A percentile compares a stretch with the other conserved stretches of the same genome.
These are phyloP conservation scores for Himalopsyche kuldschensis DNA, from an alignment of 2,888 invertebrate species.

Conservation along the genomic window DNA sequence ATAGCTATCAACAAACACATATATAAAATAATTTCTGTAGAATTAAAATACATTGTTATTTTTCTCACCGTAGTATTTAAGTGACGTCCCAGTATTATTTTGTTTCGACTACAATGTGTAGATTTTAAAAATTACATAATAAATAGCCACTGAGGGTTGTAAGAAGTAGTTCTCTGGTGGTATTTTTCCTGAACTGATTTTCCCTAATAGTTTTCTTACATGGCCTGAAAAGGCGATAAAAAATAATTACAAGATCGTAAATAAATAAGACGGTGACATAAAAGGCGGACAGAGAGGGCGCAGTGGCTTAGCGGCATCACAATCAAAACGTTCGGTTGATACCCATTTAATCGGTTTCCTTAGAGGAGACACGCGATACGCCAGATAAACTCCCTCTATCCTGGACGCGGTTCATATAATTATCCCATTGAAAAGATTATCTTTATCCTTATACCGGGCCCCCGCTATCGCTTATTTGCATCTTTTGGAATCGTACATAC, in stretches of 20 bases:
- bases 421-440: constrained; percentile 39
- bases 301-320: not conserved
- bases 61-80: too few species aligned
- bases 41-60: too few species aligned
- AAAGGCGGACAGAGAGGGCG: not conserved
- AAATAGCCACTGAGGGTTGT: not conserved
- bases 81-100: too few species aligned
- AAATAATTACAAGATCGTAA: not conserved
- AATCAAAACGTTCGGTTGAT: not conserved
- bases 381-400: constrained; percentile 1
- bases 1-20: too few species aligned
- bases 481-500: constrained; percentile 10
- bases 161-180: not conserved
- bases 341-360: constrained; percentile 21
- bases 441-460: constrained; percentile 12
- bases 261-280: not conserved
- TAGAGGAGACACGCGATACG: not conserved
- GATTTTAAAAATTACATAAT: too few species aligned
- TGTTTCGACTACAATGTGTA: too few species aligned
- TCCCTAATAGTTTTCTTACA: not conserved
- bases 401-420: constrained; percentile 26
- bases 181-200: not conserved
- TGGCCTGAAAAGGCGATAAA: not conserved
- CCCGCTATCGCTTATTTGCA: constrained; percentile 28
- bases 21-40: too few species aligned